Evolutionary conservation across 2,797 vertebrate genomes (phyloP), one percentile per base, ranked within the genome.

Genomic region (Denticeps clupeoides): DNA sequence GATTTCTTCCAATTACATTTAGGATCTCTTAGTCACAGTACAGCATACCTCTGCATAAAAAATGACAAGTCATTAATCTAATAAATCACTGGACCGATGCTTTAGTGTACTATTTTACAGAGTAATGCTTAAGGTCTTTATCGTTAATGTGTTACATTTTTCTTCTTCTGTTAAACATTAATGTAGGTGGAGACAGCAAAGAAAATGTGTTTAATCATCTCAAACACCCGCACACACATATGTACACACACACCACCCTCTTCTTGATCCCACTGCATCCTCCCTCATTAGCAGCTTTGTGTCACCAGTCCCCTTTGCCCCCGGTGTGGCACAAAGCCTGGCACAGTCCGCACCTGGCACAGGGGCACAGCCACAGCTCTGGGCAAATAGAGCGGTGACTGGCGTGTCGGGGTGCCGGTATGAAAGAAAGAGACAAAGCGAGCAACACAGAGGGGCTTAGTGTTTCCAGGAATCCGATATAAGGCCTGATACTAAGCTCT

Each of bases 241-340:
- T 21, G 15, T 19, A 35, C 45, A 21, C 35, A 47, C 49, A 47
- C 24, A n/a, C 44, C n/a, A 41, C 38, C 41, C 38, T 41, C 48
- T 10, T 16, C 5, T n/a, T n/a, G n/a, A n/a, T n/a, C n/a, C n/a
- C 26, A 16, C 10, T 5, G 9, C 13, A 21, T n/a, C 26, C 23
- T 37, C 21, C 40, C 41, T 57, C 32, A 53, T 51, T 51, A 51
- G 41, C 22, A 18, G 13, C 59, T 67, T 62, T 63, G 57, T 74
- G 69, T 72, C 72, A 3, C 4, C 8, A 38, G 71, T 72, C 60
- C 35, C 11, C 15, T 41, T n/a, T 57, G 47, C 47, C 53, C 35
- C 62, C 64, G 49, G 54, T 57, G 58, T 56, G 38, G 33, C 41
- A n/a, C 47, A 44, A 59, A 33, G 47, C 50, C 33, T 37, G 41